Conservation (phyloP, 2,797 vertebrate genomes). For the Gymnopithys bicolor region DNA sequence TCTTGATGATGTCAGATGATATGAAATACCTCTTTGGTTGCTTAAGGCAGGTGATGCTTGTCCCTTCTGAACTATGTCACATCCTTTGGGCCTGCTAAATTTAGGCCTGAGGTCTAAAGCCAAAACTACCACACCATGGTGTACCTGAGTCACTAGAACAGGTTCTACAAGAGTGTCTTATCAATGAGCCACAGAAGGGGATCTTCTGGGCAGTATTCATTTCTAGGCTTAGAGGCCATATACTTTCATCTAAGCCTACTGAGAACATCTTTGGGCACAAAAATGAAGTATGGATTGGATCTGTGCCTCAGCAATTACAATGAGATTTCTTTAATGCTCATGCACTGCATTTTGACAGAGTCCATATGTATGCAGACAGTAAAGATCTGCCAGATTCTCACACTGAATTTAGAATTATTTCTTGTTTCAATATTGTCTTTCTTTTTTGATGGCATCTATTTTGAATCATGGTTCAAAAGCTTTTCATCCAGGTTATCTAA, state of each 20-base stretch:
- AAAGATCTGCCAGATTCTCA: neutral
- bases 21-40: no score
- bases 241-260: neutral
- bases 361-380: neutral
- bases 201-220: neutral
- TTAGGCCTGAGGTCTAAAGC: no score
- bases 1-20: no score
- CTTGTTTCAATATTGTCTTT: neutral
- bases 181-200: neutral
- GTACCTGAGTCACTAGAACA: neutral
- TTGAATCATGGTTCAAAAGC: neutral
- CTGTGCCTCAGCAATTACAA: neutral
- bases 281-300: neutral
- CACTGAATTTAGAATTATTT: neutral
- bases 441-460: neutral
- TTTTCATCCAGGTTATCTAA: neutral
- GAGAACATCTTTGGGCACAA: neutral
- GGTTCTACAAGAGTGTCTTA: neutral
- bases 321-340: neutral
- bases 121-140: no score
- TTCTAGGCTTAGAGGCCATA: neutral
- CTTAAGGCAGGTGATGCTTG: no score
- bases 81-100: no score
- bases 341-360: conserved; percentile 1
- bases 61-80: no score